Evolutionary conservation across 2,797 vertebrate genomes (phyloP).

Genomic region (Gila robusta): DNA sequence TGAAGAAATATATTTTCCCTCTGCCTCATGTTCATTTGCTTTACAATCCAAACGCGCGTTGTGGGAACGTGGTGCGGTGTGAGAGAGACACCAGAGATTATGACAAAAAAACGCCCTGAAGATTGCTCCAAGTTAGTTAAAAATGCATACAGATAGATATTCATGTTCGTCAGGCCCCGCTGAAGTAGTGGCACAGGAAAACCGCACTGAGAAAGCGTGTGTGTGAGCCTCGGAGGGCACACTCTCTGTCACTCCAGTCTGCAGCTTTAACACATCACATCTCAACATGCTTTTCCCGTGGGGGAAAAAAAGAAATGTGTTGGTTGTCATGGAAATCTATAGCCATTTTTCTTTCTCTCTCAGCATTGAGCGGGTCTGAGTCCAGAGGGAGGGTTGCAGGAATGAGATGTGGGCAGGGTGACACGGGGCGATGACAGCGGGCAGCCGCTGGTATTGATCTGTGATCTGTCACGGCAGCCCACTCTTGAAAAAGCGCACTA

Average conservation of each 20-base stretch:
- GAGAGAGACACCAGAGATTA: constrained; percentile 27
- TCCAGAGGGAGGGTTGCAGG: constrained; percentile 19
- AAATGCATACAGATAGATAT: neutral
- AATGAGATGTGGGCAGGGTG: constrained; percentile 34
- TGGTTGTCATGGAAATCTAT: constrained; percentile 60
- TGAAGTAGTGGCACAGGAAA: neutral
- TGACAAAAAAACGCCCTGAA: constrained; percentile 28
- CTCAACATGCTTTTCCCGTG: constrained; percentile 29
- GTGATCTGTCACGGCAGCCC: constrained; percentile 18
- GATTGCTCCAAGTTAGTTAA: constrained; percentile 30
- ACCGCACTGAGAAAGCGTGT: neutral
- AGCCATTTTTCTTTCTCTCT: constrained; percentile 40
- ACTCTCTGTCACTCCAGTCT: constrained; percentile 34
- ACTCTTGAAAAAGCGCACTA: constrained; percentile 35
- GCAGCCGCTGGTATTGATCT: constrained; percentile 47
- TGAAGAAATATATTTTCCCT: constrained; percentile 41
- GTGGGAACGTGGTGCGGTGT: neutral
- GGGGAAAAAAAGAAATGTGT: constrained; percentile 44
- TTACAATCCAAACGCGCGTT: constrained; percentile 21
- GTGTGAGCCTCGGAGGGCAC: constrained; percentile 1
- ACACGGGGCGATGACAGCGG: constrained; percentile 40
- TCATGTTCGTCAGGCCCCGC: neutral
- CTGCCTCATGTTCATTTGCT: constrained; percentile 55
- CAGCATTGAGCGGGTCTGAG: neutral
- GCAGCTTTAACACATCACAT: constrained; percentile 38